Percentiles rank a stretch among this genome's conserved stretches.
Conservation (phyloP, 2,113 vertebrate genomes). For the Emydocephalus ijimae region DNA sequence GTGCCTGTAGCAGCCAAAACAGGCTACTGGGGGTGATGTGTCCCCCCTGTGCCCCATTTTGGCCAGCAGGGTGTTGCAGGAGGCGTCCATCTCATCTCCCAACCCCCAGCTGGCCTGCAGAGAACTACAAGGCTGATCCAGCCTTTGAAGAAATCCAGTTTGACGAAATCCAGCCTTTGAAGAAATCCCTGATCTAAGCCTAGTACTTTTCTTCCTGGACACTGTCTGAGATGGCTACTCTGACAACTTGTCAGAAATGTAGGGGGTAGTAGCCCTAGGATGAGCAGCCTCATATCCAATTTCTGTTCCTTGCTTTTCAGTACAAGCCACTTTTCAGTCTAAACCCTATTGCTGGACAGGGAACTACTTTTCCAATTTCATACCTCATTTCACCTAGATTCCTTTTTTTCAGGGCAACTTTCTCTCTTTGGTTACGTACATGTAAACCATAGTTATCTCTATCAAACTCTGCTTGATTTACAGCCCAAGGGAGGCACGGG, state of each 20-base stretch:
- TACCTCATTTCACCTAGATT: slow-evolving; percentile 24
- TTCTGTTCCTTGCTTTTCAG: slow-evolving; percentile 19
- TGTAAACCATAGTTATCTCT: slow-evolving; percentile 15
- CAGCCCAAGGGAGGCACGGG: background rate
- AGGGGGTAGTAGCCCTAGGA: background rate
- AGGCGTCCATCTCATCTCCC: too few species aligned
- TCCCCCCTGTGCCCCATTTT: too few species aligned
- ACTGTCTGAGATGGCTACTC: background rate
- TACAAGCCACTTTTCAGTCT: slow-evolving; percentile 26
- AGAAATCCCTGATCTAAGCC: background rate
- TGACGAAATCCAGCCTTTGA: too few species aligned
- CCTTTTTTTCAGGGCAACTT: background rate
- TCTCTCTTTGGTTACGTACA: slow-evolving; percentile 2
- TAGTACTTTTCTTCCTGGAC: background rate
- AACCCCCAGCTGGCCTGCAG: too few species aligned
- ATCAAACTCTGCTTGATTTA: slow-evolving; percentile 6
- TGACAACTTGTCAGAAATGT: background rate
- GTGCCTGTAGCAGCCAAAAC: too few species aligned
- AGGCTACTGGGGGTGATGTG: too few species aligned
- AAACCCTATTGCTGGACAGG: background rate
- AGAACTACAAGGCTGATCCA: too few species aligned
- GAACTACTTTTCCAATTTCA: slow-evolving; percentile 36
- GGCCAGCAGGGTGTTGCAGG: too few species aligned
- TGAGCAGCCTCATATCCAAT: background rate
- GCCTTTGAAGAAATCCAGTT: too few species aligned